Base-by-base conservation (phyloP, 64 coral and sea anemone species). In the Pachyseris speciosa region DNA sequence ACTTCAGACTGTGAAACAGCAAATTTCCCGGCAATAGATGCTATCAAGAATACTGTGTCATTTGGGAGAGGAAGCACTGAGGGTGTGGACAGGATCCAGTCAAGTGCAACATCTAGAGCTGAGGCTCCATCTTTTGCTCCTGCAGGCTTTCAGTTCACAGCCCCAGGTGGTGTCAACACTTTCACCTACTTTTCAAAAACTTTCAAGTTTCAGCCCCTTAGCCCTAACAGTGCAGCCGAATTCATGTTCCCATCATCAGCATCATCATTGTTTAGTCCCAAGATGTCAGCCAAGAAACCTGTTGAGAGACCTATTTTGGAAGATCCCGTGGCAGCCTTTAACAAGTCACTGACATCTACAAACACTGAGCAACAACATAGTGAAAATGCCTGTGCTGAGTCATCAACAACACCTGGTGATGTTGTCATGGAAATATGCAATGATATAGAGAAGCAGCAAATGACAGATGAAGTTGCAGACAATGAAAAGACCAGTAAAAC, bases 171-270 rank as follows among this genome's bases (percentile, higher is more conserved):
- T n/a, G 32, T 97, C 2, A 75, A 86, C 39, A 85, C 95, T 17
- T 97, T 97, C 61, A 43, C 65, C 1, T 79, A 93, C 57, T 90
- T 19, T 61, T 88, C 95, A 34, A 67, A 84, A 65, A 74, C 83
- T 12, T 97, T 97, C 66, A 89, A 85, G 19, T 94, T 97, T 73
- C 78, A 94, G 42, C 95, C 95, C 2, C 63, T 97, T 25, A 97
- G 95, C 28, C 95, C 95, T 37, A 65, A 72, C 29, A 97, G 95
- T 64, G 85, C 95, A 12, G 74, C 67, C 16, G 76, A 75, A 19
- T 97, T 97, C 24, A 60, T 97, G 64, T 93, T 80, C 32, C 91
- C 91, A 48, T 47, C 91, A 52, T 88, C 91, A 5, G 91, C 91
- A 19, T 67, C 91, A 39, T 93, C 85, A 39, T 70, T 69, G 40